Base-by-base conservation (phyloP, 1,140 invertebrate species). In the Atta cephalotes region DNA sequence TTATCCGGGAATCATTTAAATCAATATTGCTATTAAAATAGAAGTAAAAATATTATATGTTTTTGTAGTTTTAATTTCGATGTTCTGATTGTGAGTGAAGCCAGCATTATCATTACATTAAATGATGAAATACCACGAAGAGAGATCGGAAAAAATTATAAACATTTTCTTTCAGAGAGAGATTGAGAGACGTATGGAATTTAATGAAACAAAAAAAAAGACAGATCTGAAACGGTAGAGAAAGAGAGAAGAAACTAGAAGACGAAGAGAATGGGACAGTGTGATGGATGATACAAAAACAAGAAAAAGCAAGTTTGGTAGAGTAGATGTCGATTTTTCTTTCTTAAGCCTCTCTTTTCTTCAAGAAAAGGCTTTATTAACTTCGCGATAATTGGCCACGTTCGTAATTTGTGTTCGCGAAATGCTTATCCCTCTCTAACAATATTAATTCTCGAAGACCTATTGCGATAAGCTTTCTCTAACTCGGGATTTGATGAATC, bases 301-400 rank as follows among this genome's bases (percentile, higher is more conserved):
- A 65, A 78, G 49, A 66, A 85, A 18, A 18, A 66, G 68, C 7
- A 12, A 79, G 39, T 58, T 81, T 45, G 39, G 58, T n/a, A 62
- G 25, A 45, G 68, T 74, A 31, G 68, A 39, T 21, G 53, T 82
- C 39, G 25, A 82, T 82, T 72, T n/a, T 71, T 49, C 39, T 45
- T 51, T 82, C 84, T 65, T 65, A 5, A 14, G 45, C 12, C 51
- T 6, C 25, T 60, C 39, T 49, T 51, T 82, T 62, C 60, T 70
- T 12, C 25, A 10, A 14, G 25, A 77, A 63, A 66, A 39, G 58
- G 53, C 81, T 87, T 87, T 45, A 87, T 87, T 87, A 85, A 28
- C 51, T 21, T 66, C 16, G 53, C 51, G 71, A 76, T 87, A 87
- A 87, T 87, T 87, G 81, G 63, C 71, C 35, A 53, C 39, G 45